Evolutionary conservation across 1,140 invertebrate genomes (phyloP), one percentile per base, ranked within the genome.

Genomic region (Proctacanthus coquilletti): DNA sequence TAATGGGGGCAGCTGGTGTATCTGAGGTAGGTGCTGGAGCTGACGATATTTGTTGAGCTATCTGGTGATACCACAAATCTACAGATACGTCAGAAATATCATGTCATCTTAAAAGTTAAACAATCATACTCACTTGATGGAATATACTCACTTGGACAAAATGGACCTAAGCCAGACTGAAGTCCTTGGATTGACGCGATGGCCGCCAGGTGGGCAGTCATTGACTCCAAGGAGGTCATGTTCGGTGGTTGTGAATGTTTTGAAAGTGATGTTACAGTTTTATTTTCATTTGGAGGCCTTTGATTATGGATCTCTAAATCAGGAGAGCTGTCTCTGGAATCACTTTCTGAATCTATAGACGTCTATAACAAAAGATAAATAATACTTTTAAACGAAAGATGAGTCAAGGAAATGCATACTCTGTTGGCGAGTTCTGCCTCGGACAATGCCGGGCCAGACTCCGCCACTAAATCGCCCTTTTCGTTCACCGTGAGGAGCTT

Each of bases 401-500:
- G 9, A 27, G 8, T 8, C 9, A 6, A 15, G 6, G 6, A 35
- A 19, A 6, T 15, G 37, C 43, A 34, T 42, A 48, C 44, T 38
- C 33, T 42, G 14, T 45, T 42, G 39, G 29, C 39, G 45, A 40
- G 44, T 19, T 48, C 45, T 38, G 53, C 40, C 36, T 43, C 42
- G 36, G 40, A 42, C 40, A 38, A 38, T 35, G 35, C 39, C 36
- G 39, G 46, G 45, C 44, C 48, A 51, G 39, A 46, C 52, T 60
- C 57, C 47, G 53, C 53, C 45, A 60, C 57, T 44, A 60, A 46
- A 49, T 60, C 51, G 35, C 57, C 57, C 41, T 53, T 45, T 43
- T 55, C 49, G 49, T 60, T 60, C 35, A 60, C 56, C 43, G 54
- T 60, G 48, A 60, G 49, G 46, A 78, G 67, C 60, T 80, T 80